A percentile compares a stretch with the other conserved stretches of the same genome.
phyloP scores from a whole-genome alignment of 2,797 vertebrate species.

The Limnodromus scolopaceus region DNA sequence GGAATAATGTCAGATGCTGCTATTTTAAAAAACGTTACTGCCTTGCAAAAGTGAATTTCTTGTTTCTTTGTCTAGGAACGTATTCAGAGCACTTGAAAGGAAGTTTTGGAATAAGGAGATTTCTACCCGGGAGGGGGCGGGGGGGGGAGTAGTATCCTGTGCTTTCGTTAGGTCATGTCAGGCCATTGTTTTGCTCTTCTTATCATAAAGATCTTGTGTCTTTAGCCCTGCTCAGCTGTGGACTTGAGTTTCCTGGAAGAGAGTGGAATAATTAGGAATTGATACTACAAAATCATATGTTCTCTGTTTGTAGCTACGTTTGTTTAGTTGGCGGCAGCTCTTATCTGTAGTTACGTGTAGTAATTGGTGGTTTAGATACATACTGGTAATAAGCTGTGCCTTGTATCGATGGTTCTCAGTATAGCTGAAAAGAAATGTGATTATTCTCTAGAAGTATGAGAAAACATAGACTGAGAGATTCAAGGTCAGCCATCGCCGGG shows the following conservation, averaged over 20 bases:
- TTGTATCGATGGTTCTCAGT: not conserved
- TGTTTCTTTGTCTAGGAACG: constrained; percentile 18
- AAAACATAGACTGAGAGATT: not conserved
- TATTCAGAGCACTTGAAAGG: constrained; percentile 16
- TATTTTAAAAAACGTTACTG: not conserved
- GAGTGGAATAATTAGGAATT: constrained; percentile 35
- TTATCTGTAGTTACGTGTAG: not conserved
- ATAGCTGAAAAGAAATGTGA: not conserved
- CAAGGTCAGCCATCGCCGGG: not conserved
- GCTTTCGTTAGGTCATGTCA: constrained; percentile 46
- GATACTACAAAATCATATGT: constrained; percentile 27
- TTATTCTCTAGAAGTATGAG: not conserved
- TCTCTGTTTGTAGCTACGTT: not conserved
- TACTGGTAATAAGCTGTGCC: not conserved
- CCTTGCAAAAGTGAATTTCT: constrained; percentile 43
- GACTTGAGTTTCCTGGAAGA: constrained; percentile 37
- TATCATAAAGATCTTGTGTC: constrained; percentile 41
- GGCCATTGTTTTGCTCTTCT: constrained; percentile 54
- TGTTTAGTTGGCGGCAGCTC: constrained; percentile 1
- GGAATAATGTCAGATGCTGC: not conserved
- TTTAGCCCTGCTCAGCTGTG: constrained; percentile 52
- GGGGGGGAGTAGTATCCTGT: constrained; percentile 31
- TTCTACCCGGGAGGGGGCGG: not conserved
- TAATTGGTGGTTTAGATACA: not conserved
- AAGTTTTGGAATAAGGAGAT: constrained; percentile 52